These are phyloP conservation scores for Lasius platythorax DNA, from an alignment of 2,888 invertebrate genomes.

Conservation along the genomic window DNA sequence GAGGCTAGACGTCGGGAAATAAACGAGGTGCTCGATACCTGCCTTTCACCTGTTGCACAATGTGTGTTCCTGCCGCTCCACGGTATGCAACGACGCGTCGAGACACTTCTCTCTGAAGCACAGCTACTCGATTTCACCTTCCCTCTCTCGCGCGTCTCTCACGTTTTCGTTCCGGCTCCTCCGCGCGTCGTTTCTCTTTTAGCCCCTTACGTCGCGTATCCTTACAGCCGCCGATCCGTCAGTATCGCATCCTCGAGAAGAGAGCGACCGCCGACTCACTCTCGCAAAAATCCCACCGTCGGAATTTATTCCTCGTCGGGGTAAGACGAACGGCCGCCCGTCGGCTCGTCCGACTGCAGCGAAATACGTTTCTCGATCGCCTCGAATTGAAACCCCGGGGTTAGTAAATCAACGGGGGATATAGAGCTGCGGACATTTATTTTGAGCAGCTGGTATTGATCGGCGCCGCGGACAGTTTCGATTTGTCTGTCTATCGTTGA, in stretches of 20 bases:
- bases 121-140: slow-evolving; percentile 55
- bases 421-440: slow-evolving; percentile 46
- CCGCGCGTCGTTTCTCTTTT: neutral
- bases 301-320: slow-evolving; percentile 39
- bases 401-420: slow-evolving; percentile 47
- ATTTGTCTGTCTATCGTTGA: slow-evolving; percentile 36
- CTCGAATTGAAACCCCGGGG: slow-evolving; percentile 43
- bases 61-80: slow-evolving; percentile 57
- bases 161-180: neutral
- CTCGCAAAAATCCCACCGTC: slow-evolving; percentile 14
- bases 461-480: slow-evolving; percentile 29
- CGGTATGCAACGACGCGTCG: slow-evolving; percentile 60
- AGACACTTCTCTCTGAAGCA: slow-evolving; percentile 61
- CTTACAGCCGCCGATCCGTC: slow-evolving; percentile 29
- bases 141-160: slow-evolving; percentile 25
- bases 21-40: slow-evolving; percentile 69
- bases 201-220: neutral
- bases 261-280: neutral
- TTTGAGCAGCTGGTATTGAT: slow-evolving; percentile 51
- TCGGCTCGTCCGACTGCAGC: slow-evolving; percentile 39
- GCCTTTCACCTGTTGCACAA: slow-evolving; percentile 74
- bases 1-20: slow-evolving; percentile 61
- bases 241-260: slow-evolving; percentile 20
- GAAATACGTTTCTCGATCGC: slow-evolving; percentile 50
- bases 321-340: slow-evolving; percentile 49